phyloP scores from a whole-genome alignment of 2,113 vertebrate genomes.

The Patagioenas fasciata region DNA sequence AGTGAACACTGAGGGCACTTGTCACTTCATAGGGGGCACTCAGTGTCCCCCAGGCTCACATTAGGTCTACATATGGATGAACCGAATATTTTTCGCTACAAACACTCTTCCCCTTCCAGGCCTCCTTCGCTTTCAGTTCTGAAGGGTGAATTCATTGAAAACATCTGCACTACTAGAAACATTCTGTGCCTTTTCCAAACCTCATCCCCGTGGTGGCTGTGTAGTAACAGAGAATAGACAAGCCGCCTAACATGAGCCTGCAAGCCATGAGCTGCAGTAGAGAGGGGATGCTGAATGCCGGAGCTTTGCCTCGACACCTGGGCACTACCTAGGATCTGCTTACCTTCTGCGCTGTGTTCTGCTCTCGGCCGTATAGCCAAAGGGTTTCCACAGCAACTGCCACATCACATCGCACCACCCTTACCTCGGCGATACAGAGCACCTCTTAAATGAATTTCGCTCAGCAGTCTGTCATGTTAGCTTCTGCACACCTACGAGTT shows the following conservation, averaged over 20 bases:
- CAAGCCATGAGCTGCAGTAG: background rate
- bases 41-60: slow-evolving; percentile 29
- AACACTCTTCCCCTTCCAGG: slow-evolving; percentile 63
- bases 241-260: background rate
- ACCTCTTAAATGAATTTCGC: background rate
- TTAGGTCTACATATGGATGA: slow-evolving; percentile 53
- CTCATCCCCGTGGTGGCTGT: slow-evolving; percentile 44
- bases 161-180: slow-evolving; percentile 65
- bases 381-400: slow-evolving; percentile 6
- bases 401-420: background rate
- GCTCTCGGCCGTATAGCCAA: background rate
- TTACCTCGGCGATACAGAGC: accelerated
- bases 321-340: background rate
- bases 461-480: background rate
- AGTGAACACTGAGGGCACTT: slow-evolving; percentile 45
- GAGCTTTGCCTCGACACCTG: background rate
- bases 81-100: slow-evolving; percentile 16
- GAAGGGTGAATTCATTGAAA: slow-evolving; percentile 67
- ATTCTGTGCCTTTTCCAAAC: slow-evolving; percentile 60
- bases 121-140: slow-evolving; percentile 59
- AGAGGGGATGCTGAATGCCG: background rate
- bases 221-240: slow-evolving; percentile 35
- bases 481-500: background rate
- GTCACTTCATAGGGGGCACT: slow-evolving; percentile 58
- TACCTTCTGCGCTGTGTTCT: background rate